Base-by-base conservation (phyloP, 37 sponge, comb jelly and placozoan genomes). In the Haliclona indistincta region DNA sequence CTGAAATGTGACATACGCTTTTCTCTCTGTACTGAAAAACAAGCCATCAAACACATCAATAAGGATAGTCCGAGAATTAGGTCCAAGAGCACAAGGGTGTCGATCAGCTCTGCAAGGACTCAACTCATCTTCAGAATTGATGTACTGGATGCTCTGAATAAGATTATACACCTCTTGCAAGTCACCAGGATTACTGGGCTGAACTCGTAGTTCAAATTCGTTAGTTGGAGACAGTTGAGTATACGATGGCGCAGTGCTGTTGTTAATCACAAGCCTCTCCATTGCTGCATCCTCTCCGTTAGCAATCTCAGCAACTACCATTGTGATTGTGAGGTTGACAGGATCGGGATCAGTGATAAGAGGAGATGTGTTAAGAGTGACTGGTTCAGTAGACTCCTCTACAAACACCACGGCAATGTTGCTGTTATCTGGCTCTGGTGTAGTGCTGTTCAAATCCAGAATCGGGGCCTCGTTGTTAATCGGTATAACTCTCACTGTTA, bases 381-480 rank as follows among this genome's bases (percentile, higher is more conserved):
- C 82, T 28, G 83, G 75, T 26, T 65, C 34, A 43, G 38, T 56
- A 20, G 71, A 73, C 39, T 82, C 83, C 33, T 77, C 82, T 19
- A 76, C 63, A 73, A 77, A 85, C 1, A 40, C 20, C 25, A 75
- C 69, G 22, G 75, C 66, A 15, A 51, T 68, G 17, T 22, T 37
- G 23, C 85, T 68, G 54, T 89, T 56, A 13, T 38, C 4, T 7
- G 81, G 58, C n/a, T 37, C 43, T 17, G 40, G 37, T 22, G 79
- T 76, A 22, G 64, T 70, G 40, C 56, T 71, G 64, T 83, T 91
- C 37, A 91, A 74, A 63, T 81, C 87, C 23, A 93, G 74, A 13
- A 68, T 60, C 63, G 90, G 90, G 2, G 64, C 74, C 10, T 86
- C 79, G 45, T 93, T 82, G 34, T 89, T 89, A 44, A 85, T 79